These are phyloP conservation scores for Etheostoma spectabile DNA, from an alignment of 2,113 vertebrate genomes.

Conservation along the genomic window DNA sequence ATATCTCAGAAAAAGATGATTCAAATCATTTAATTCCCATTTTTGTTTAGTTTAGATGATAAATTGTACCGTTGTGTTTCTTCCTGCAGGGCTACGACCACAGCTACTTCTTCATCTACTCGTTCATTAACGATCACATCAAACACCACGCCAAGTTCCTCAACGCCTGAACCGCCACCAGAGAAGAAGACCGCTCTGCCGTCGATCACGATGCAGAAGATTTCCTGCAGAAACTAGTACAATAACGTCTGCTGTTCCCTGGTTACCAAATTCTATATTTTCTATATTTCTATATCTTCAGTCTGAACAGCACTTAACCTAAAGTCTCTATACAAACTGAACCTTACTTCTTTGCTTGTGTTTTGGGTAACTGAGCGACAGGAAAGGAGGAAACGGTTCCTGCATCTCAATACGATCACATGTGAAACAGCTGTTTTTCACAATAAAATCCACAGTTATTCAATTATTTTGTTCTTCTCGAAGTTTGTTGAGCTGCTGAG, in stretches of 20 bases:
- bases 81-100: conserved; percentile 94
- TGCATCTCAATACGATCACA: background rate
- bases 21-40: too few species aligned
- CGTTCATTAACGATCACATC: conserved; percentile 95
- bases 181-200: background rate
- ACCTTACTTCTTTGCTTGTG: background rate
- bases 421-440: background rate
- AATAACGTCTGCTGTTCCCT: background rate
- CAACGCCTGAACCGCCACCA: conserved; percentile 81
- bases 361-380: background rate
- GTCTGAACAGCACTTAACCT: background rate
- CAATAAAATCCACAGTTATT: conserved; percentile 25
- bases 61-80: background rate
- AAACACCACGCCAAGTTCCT: conserved; percentile 96
- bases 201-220: background rate
- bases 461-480: conserved; percentile 1
- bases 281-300: background rate
- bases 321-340: background rate
- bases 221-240: background rate
- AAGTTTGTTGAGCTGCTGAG: background rate
- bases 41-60: too few species aligned
- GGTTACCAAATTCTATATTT: background rate
- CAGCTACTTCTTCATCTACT: conserved; percentile 96
- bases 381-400: background rate
- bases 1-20: too few species aligned